phyloP scores from a whole-genome alignment of 2,113 vertebrate species.

The Leptobrachium ailaonicum region DNA sequence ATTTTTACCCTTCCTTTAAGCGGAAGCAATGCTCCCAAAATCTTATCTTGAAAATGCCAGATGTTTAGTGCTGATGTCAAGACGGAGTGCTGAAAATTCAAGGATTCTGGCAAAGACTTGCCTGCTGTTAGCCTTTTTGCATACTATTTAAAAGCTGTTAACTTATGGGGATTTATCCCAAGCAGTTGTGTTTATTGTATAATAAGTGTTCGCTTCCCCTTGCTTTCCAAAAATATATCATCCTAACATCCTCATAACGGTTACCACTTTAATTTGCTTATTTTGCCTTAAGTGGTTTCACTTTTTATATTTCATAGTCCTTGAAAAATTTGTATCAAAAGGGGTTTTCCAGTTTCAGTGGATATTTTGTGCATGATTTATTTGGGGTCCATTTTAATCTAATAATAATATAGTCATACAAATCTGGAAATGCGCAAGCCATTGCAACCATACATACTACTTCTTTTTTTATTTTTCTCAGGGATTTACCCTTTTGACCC shows the following conservation, averaged over 20 bases:
- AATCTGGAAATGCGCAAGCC: too few relatives aligned
- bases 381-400: not conserved
- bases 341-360: constrained; percentile 17
- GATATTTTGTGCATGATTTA: constrained; percentile 7
- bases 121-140: constrained; percentile 27
- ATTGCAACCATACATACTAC: too few relatives aligned
- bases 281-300: not conserved
- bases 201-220: constrained; percentile 33
- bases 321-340: constrained; percentile 15
- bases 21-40: constrained; percentile 29
- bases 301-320: not conserved
- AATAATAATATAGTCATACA: too few relatives aligned
- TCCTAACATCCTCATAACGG: constrained; percentile 1
- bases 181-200: constrained; percentile 23
- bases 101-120: constrained; percentile 38
- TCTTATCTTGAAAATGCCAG: constrained; percentile 42
- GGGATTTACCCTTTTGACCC: too few relatives aligned
- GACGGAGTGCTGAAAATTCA: constrained; percentile 17
- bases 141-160: not conserved
- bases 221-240: not conserved
- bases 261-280: constrained; percentile 19
- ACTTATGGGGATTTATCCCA: not conserved
- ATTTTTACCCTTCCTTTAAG: not conserved
- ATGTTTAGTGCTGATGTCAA: constrained; percentile 45
- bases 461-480: too few relatives aligned